A percentile compares a stretch with the other conserved stretches of the same genome.
phyloP scores from a whole-genome alignment of 2,113 vertebrate species.

The Nannobrachium achirus region DNA sequence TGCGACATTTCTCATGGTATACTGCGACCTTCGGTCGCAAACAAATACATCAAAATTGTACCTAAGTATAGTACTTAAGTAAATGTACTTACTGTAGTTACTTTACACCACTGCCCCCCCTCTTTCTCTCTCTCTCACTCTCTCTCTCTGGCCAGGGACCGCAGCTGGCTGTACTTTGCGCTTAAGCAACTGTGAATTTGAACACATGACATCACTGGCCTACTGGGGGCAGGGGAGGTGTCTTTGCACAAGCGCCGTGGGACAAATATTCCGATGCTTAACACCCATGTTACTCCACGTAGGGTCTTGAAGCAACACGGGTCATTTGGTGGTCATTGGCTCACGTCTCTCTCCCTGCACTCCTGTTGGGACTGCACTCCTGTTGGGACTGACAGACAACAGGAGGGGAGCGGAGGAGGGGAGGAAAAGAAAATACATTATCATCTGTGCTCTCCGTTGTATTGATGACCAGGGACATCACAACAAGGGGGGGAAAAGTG shows the following conservation, averaged over 20 bases:
- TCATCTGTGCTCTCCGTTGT: not conserved
- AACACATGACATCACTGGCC: constrained; percentile 26
- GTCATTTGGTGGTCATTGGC: constrained; percentile 12
- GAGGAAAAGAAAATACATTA: too few relatives aligned
- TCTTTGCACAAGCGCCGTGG: constrained; percentile 6
- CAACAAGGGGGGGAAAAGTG: too few relatives aligned
- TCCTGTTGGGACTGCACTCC: not conserved
- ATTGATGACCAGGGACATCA: too few relatives aligned
- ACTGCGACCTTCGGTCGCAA: too few relatives aligned
- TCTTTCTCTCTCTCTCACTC: too few relatives aligned
- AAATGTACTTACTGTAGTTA: too few relatives aligned
- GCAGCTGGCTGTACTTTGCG: constrained; percentile 42
- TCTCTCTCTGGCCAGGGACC: not conserved
- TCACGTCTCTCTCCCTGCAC: constrained; percentile 1
- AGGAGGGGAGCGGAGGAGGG: too few relatives aligned
- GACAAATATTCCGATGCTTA: constrained; percentile 4
- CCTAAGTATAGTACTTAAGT: too few relatives aligned
- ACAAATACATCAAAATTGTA: too few relatives aligned
- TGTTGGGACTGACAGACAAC: too few relatives aligned
- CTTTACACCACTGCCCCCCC: not conserved
- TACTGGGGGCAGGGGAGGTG: constrained; percentile 11
- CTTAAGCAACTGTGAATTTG: constrained; percentile 23
- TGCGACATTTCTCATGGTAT: too few relatives aligned
- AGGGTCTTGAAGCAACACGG: constrained; percentile 14
- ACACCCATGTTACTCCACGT: constrained; percentile 17